A percentile compares a stretch with the other conserved stretches of the same genome.
Conservation (phyloP, 2,797 vertebrate genomes). For the Alcedo atthis region DNA sequence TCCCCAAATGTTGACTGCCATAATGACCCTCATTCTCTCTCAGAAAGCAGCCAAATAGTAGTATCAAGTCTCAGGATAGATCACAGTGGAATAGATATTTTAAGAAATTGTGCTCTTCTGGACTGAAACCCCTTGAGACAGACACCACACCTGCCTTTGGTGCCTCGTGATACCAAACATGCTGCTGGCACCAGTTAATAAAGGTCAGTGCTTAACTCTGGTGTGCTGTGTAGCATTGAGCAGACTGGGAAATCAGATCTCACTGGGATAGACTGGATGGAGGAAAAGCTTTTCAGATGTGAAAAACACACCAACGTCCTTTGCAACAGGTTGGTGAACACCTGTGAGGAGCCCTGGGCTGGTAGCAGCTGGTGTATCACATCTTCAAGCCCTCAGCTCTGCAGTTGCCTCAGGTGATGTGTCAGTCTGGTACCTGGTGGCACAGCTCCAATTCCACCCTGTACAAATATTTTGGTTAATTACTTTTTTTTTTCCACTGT, state of each 20-base stretch:
- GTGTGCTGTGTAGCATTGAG: not conserved
- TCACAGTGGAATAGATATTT: not conserved
- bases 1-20: not conserved
- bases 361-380: not conserved
- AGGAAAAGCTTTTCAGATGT: not conserved
- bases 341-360: not conserved
- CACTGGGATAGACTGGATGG: not conserved
- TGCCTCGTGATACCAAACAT: not conserved
- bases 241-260: not conserved
- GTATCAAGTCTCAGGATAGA: not conserved
- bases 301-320: not conserved
- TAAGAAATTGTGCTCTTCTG: not conserved
- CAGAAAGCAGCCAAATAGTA: not conserved
- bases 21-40: not conserved
- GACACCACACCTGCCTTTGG: not conserved
- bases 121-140: not conserved
- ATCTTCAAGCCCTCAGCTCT: not conserved
- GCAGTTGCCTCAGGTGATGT: not conserved
- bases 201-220: constrained; percentile 17
- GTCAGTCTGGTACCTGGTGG: not conserved
- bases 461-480: not conserved
- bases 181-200: constrained; percentile 3
- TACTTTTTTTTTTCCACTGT: not conserved
- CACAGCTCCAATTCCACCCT: not conserved
- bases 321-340: not conserved